These are phyloP conservation scores for Scopus umbretta DNA, from an alignment of 2,113 vertebrate species.

Conservation along the genomic window DNA sequence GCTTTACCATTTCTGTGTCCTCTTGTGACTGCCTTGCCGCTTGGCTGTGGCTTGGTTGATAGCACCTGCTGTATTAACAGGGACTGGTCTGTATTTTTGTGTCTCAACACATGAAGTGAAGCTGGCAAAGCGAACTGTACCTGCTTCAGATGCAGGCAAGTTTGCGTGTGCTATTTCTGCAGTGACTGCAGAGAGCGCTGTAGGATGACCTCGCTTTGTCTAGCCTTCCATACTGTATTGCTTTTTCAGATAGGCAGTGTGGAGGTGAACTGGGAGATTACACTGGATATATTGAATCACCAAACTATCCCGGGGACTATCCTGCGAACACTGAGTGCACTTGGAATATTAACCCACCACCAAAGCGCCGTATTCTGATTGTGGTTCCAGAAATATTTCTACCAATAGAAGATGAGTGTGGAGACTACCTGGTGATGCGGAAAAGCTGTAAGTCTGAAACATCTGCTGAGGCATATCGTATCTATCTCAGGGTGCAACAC, in stretches of 20 bases:
- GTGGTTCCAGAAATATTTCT: slow-evolving; percentile 97
- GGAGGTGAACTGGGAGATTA: slow-evolving; percentile 94
- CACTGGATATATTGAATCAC: slow-evolving; percentile 94
- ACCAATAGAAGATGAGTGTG: slow-evolving; percentile 96
- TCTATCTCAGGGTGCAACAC: neutral
- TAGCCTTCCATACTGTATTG: neutral
- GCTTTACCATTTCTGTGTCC: neutral
- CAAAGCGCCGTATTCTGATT: slow-evolving; percentile 94
- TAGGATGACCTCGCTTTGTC: neutral
- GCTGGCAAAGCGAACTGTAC: neutral
- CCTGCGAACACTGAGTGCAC: slow-evolving; percentile 93
- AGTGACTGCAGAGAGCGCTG: neutral
- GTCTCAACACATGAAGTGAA: neutral
- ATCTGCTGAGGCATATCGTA: neutral
- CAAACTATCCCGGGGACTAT: slow-evolving; percentile 97
- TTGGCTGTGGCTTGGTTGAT: neutral
- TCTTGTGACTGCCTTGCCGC: neutral
- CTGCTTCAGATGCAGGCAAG: neutral
- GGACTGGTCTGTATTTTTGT: neutral
- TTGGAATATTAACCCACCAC: slow-evolving; percentile 92
- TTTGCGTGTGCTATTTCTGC: neutral
- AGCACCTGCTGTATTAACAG: neutral
- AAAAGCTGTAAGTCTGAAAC: slow-evolving; percentile 88
- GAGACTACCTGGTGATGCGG: slow-evolving; percentile 97
- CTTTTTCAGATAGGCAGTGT: slow-evolving; percentile 86